phyloP scores from a whole-genome alignment of 2,888 invertebrate species.

The Caenorhabditis virilis region DNA sequence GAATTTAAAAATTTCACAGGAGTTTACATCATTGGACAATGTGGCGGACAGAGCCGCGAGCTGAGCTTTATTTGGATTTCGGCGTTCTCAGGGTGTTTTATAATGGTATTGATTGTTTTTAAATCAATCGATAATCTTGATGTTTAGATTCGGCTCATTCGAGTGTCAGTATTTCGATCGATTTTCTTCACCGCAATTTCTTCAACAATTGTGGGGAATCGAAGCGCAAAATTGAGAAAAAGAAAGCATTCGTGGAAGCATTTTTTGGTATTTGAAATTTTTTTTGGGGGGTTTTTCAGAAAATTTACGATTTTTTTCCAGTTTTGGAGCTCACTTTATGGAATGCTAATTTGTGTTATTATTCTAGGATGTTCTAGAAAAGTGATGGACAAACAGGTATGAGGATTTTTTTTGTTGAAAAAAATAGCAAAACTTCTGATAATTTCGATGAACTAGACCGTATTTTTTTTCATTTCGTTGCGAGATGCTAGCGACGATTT shows the following conservation, averaged over 20 bases:
- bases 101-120: conserved; percentile 17
- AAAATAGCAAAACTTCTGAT: not conserved
- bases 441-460: not conserved
- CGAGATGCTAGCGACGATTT: no score
- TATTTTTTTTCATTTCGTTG: not conserved
- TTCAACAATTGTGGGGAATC: conserved; percentile 44
- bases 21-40: conserved; percentile 47
- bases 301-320: conserved; percentile 12
- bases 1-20: conserved; percentile 27
- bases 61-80: conserved; percentile 46
- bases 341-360: conserved; percentile 40
- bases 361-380: conserved; percentile 36
- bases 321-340: conserved; percentile 45
- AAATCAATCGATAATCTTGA: not conserved
- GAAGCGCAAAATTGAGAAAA: conserved; percentile 27
- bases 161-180: conserved; percentile 17
- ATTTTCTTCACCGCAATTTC: conserved; percentile 32
- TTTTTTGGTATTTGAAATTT: conserved; percentile 29
- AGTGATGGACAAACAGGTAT: conserved; percentile 34
- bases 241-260: conserved; percentile 33
- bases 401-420: not conserved
- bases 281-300: not conserved
- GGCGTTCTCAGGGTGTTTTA: conserved; percentile 30
- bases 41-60: conserved; percentile 39
- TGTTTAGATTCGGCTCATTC: conserved; percentile 8